Evolutionary conservation across 2,888 invertebrate genomes (phyloP).

Genomic region (Standfussiana lucernea): DNA sequence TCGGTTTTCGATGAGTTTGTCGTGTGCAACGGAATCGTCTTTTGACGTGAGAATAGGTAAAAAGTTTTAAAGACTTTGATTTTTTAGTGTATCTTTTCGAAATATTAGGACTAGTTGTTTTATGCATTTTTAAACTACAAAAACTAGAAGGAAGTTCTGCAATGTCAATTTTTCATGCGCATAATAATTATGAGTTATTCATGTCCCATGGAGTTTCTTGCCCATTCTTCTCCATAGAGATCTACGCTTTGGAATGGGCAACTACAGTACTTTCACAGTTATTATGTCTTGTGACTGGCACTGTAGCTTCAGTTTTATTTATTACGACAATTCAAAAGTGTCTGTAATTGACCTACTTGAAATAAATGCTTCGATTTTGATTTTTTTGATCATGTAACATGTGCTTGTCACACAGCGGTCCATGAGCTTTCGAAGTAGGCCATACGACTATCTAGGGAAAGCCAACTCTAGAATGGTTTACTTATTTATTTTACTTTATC

Average conservation of each 20-base stretch:
- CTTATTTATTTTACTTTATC: not conserved
- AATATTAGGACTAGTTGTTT: not conserved
- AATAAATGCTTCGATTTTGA: too few species aligned
- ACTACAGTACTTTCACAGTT: too few species aligned
- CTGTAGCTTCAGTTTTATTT: too few species aligned
- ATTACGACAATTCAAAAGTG: too few species aligned
- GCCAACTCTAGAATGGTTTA: not conserved
- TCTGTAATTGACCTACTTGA: too few species aligned
- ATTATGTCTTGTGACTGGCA: too few species aligned
- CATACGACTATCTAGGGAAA: not conserved
- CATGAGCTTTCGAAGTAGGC: not conserved
- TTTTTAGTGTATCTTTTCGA: not conserved
- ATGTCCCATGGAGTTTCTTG: too few species aligned
- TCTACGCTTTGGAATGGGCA: too few species aligned
- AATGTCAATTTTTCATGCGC: not conserved
- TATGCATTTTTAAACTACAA: not conserved
- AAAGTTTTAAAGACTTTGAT: not conserved
- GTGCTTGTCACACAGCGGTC: not conserved
- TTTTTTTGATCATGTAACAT: not conserved
- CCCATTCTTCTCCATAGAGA: too few species aligned
- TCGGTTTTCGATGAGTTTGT: constrained; percentile 36
- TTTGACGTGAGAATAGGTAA: constrained; percentile 3
- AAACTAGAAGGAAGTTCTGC: not conserved
- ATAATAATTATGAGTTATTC: not conserved
- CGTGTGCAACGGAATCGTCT: constrained; percentile 29